These are phyloP conservation scores for Eulacestoma nigropectus DNA, from an alignment of 2,113 vertebrate species.

Conservation along the genomic window DNA sequence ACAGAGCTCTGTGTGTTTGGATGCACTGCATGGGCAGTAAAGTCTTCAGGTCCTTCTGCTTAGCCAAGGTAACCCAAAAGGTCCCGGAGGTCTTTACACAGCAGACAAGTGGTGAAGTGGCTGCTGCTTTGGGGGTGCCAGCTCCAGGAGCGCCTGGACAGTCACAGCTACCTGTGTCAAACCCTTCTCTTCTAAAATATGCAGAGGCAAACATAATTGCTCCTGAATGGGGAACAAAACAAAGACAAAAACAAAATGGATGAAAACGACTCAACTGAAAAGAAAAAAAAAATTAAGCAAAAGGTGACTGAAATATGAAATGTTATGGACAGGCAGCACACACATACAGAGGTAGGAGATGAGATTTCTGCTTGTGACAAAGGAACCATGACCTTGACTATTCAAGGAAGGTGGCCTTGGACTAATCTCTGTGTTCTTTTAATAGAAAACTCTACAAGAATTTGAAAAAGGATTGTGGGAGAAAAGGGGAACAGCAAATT, in stretches of 20 bases:
- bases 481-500: not conserved
- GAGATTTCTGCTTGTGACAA: not conserved
- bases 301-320: constrained; percentile 39
- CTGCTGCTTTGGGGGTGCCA: constrained; percentile 86
- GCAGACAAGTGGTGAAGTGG: constrained; percentile 70
- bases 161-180: constrained; percentile 91
- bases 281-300: constrained; percentile 58
- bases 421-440: not conserved
- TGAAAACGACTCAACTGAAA: constrained; percentile 70
- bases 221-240: constrained; percentile 79
- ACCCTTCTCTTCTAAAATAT: constrained; percentile 97
- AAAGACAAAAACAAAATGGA: constrained; percentile 69
- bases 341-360: not conserved
- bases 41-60: constrained; percentile 57
- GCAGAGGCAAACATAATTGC: constrained; percentile 94
- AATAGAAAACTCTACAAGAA: not conserved
- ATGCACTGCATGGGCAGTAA: constrained; percentile 47
- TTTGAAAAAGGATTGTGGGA: not conserved
- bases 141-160: constrained; percentile 87
- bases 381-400: not conserved
- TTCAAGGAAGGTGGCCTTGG: not conserved
- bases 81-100: constrained; percentile 57
- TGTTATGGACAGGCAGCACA: not conserved
- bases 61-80: constrained; percentile 50
- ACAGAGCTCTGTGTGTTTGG: constrained; percentile 56